Evolutionary conservation across 2,113 vertebrate genomes (phyloP).

Genomic region (cattle (Bos taurus)): ARS-UCD2.0 NC_037349.1:35443001-35443500

Average conservation of each 20-base stretch:
- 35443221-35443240: background rate
- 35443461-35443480: background rate
- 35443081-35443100: background rate
- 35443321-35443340: conserved; percentile 1
- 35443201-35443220: background rate
- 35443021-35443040: background rate
- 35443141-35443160: background rate
- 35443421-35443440: background rate
- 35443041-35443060: background rate
- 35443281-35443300: background rate
- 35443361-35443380: background rate
- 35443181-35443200: background rate
- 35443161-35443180: background rate
- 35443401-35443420: background rate
- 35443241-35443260: background rate
- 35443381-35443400: background rate
- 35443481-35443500: background rate
- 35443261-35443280: background rate
- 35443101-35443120: background rate
- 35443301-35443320: background rate
- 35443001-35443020: background rate
- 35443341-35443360: background rate
- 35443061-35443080: no score
- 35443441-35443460: background rate
- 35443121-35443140: background rate